Conservation (phyloP, 2,797 vertebrate genomes). For the Peromyscus attwateri region DNA sequence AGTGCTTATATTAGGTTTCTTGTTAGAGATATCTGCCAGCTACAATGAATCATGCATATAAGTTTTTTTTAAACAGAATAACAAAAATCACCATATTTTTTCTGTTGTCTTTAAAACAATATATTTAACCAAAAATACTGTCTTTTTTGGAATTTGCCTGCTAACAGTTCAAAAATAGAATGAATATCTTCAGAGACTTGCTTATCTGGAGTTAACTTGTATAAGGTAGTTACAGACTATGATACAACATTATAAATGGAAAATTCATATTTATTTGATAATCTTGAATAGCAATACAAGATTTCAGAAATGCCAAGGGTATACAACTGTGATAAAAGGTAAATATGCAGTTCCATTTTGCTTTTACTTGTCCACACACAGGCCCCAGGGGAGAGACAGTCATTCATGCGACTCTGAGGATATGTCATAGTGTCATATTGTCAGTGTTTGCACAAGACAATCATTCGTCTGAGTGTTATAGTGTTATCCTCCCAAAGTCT, state of each 20-base stretch:
- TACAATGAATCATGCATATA: no score
- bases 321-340: slow-evolving; percentile 15
- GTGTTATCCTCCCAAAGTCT: no score
- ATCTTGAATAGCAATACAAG: neutral
- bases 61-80: no score
- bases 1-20: no score
- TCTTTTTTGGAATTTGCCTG: no score
- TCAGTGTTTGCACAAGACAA: neutral
- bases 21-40: no score
- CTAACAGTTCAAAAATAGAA: neutral
- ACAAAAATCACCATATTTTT: no score
- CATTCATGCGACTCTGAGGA: neutral
- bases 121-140: no score
- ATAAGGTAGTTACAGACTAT: neutral
- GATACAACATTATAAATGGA: neutral
- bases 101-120: no score
- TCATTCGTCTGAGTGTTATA: no score
- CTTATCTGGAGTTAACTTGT: neutral
- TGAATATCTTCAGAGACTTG: neutral
- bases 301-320: slow-evolving; percentile 20
- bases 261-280: slow-evolving; percentile 37
- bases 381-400: neutral
- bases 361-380: neutral
- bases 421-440: neutral
- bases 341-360: neutral